Base-by-base conservation (phyloP, 2,113 vertebrate genomes). In the Axis porcinus region DNA sequence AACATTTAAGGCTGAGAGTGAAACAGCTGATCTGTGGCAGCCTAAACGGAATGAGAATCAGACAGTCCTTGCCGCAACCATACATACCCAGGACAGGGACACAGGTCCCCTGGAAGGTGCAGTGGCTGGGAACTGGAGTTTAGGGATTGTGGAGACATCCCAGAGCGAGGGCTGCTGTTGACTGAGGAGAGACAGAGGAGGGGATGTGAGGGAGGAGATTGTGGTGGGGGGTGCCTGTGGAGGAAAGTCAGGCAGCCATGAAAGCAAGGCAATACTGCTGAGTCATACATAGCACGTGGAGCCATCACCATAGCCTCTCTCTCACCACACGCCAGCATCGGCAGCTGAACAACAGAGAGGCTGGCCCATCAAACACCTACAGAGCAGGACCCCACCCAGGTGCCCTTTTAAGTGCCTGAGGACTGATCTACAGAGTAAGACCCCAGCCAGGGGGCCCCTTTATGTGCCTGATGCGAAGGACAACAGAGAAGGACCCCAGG, bases 241-340 rank as follows among this genome's bases (percentile, higher is more conserved):
- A n/a, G 64, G 64, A 67, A 67, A 67, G 8, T 17, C 33, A 2
- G 33, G 33, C 64, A 67, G 62, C 64, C 7, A 10, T 67, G 64
- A 33, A 36, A 10, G 33, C 64, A 67, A 67, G 33, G 33, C 1
- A 17, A 19, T n/a, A 67, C 64, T 67, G 64, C 64, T 36, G 62
- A 67, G 64, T 36, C 64, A 67, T 33, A 5, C 0, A 4, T 9
- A 67, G 33, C 16, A 4, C 8, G 16, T 8, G 64, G 64, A 36
- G 33, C 64, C 64, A 36, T 36, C 64, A n/a, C 33, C 16, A 33
- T 17, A 64, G 62, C 8, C 64, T 67, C 33, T 9, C 62, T 64
- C 30, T 64, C 3, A 0, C 30, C 33, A 64, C 16, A n/a, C 0
- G 2, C 17, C 62, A 67, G 62, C 62, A n/a, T n/a, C 0, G 0